Evolutionary conservation across 2,113 vertebrate species (phyloP).

Genomic region (Felis catus): DNA sequence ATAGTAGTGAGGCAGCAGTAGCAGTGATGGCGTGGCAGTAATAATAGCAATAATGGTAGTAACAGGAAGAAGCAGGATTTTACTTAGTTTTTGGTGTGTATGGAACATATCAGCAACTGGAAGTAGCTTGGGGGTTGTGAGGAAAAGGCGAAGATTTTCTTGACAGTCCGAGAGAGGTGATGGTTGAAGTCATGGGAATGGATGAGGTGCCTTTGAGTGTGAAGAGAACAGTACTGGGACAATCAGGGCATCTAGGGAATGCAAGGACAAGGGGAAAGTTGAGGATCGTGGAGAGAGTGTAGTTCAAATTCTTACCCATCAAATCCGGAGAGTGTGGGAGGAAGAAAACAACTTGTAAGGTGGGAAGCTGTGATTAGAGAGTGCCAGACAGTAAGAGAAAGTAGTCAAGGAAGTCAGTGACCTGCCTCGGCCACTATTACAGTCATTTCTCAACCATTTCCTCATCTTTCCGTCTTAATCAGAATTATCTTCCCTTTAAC

Average conservation of each 20-base stretch:
- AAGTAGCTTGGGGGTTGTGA: background rate
- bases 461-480: background rate
- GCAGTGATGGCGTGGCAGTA: background rate
- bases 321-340: background rate
- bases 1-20: background rate
- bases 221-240: background rate
- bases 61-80: background rate
- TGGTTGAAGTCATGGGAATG: background rate
- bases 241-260: background rate
- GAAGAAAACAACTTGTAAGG: background rate
- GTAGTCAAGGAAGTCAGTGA: background rate
- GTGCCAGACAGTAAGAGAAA: background rate
- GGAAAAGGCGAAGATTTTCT: background rate
- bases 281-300: background rate
- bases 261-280: background rate
- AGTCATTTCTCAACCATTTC: background rate
- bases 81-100: background rate
- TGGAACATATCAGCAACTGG: background rate
- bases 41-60: background rate
- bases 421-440: background rate
- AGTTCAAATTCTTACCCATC: background rate
- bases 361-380: background rate
- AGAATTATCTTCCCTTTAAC: background rate
- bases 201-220: background rate
- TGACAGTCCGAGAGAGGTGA: background rate